These are phyloP conservation scores for Silurus meridionalis DNA, from an alignment of 2,113 vertebrate species.

Conservation along the genomic window DNA sequence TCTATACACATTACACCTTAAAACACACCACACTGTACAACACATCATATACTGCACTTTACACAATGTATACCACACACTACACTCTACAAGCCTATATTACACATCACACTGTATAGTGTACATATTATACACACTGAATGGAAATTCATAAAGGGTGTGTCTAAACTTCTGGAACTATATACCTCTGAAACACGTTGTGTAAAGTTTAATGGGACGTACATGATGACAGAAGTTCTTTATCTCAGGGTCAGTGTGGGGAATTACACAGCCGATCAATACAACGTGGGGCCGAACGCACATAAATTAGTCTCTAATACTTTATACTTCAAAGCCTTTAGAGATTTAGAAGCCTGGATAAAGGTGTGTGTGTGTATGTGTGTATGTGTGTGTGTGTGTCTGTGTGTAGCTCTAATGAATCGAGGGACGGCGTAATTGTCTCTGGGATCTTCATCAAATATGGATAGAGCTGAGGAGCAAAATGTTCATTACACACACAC, in stretches of 20 bases:
- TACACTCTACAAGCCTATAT: neutral
- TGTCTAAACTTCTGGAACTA: neutral
- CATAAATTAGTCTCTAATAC: slow-evolving; percentile 70
- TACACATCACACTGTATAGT: neutral
- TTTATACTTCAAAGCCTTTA: slow-evolving; percentile 69
- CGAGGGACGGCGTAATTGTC: slow-evolving; percentile 59
- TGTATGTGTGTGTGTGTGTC: slow-evolving; percentile 1
- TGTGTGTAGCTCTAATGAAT: neutral
- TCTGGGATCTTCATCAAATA: slow-evolving; percentile 71
- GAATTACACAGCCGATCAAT: slow-evolving; percentile 66
- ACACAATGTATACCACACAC: neutral
- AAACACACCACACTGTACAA: neutral
- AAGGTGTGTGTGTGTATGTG: neutral
- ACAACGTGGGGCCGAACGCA: slow-evolving; percentile 56
- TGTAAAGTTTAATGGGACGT: slow-evolving; percentile 64
- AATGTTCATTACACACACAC: slow-evolving; percentile 68
- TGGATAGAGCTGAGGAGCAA: slow-evolving; percentile 65
- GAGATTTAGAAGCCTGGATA: slow-evolving; percentile 35
- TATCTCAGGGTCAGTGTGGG: slow-evolving; percentile 57
- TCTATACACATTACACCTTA: neutral
- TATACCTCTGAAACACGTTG: neutral
- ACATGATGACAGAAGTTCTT: slow-evolving; percentile 65
- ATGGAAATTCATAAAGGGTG: neutral
- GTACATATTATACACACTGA: neutral
- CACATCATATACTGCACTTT: neutral